These are phyloP conservation scores for Parotia lawesii DNA, from an alignment of 2,113 vertebrate genomes.

Conservation along the genomic window DNA sequence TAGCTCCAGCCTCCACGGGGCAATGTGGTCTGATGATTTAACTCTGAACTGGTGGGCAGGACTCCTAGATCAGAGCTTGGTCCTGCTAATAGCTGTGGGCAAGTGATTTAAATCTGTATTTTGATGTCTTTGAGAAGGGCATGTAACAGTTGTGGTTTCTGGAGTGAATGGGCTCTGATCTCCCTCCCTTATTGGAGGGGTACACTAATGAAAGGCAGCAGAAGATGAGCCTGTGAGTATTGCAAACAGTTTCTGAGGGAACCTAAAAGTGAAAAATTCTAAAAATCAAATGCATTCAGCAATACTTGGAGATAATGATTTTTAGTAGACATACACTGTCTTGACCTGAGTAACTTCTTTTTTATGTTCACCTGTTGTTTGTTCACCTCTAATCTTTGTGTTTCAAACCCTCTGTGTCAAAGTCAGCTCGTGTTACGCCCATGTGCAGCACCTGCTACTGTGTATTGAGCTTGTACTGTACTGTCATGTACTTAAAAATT, in stretches of 20 bases:
- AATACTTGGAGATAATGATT: not conserved
- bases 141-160: not conserved
- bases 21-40: not conserved
- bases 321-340: not conserved
- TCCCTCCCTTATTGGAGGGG: not conserved
- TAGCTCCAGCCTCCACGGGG: not conserved
- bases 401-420: not conserved
- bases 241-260: not conserved
- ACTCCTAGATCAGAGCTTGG: not conserved
- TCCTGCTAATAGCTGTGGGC: not conserved
- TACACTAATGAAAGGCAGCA: not conserved
- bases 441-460: not conserved
- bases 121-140: not conserved
- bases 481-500: not conserved
- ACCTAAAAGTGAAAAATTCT: not conserved
- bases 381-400: not conserved
- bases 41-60: not conserved
- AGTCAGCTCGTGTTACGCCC: fast-evolving
- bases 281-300: not conserved
- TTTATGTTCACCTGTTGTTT: not conserved
- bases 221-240: not conserved
- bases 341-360: not conserved
- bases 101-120: not conserved
- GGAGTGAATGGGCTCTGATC: not conserved
- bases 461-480: not conserved